phyloP scores from a whole-genome alignment of 2,113 vertebrate genomes.

The Tachysurus vachellii region DNA sequence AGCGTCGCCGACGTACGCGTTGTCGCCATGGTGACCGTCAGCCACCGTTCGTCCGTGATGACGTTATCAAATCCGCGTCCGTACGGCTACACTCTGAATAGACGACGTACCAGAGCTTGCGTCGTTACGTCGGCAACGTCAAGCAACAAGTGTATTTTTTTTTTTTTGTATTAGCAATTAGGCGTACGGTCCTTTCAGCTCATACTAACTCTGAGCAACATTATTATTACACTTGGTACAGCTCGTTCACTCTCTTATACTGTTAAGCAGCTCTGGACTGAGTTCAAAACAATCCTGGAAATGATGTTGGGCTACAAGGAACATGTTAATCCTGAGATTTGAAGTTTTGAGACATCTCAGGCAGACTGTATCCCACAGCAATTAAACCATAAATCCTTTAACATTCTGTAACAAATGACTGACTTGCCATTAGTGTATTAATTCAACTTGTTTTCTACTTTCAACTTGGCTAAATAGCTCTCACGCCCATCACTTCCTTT shows the following conservation, averaged over 20 bases:
- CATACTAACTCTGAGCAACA: slow-evolving; percentile 48
- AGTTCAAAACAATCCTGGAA: neutral
- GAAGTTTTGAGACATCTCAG: neutral
- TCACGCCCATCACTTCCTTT: slow-evolving; percentile 10
- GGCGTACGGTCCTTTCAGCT: slow-evolving; percentile 39
- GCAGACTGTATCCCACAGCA: neutral
- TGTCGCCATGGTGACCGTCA: slow-evolving; percentile 71
- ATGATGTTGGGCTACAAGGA: neutral
- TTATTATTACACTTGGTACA: neutral
- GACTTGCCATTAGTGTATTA: neutral
- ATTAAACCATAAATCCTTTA: neutral
- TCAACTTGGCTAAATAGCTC: neutral
- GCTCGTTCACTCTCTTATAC: neutral
- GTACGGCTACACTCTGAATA: slow-evolving; percentile 54
- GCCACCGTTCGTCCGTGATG: slow-evolving; percentile 57
- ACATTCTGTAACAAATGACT: neutral
- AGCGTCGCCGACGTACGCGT: slow-evolving; percentile 72
- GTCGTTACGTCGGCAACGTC: slow-evolving; percentile 60
- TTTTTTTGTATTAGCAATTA: neutral
- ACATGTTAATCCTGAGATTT: neutral
- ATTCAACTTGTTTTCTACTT: neutral
- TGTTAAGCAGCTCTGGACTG: neutral
- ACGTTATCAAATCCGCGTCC: slow-evolving; percentile 70
- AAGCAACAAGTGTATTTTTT: slow-evolving; percentile 52
- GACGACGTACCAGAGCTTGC: neutral